phyloP scores from a whole-genome alignment of 2,888 invertebrate species.

The Ganaspis brasiliensis region DNA sequence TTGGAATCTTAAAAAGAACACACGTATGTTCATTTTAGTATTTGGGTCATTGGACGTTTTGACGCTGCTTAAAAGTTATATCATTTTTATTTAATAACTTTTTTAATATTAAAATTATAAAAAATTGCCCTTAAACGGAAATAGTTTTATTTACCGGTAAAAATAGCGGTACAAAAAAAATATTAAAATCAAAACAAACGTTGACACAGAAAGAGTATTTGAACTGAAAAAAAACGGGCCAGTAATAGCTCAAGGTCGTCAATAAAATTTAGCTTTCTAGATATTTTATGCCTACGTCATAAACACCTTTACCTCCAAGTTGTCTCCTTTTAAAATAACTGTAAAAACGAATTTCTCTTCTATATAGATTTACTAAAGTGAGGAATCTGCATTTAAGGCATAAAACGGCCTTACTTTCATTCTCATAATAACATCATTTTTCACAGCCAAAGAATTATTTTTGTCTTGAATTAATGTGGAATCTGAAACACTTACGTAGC shows the following conservation, averaged over 20 bases:
- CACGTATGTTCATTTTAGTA: too few relatives aligned
- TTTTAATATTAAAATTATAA: too few relatives aligned
- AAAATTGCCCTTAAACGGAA: too few relatives aligned
- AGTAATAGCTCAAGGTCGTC: not conserved
- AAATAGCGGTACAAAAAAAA: too few relatives aligned
- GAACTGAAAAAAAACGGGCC: not conserved
- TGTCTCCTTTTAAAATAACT: slow-evolving; percentile 31
- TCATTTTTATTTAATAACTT: too few relatives aligned
- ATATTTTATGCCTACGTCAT: slow-evolving; percentile 15
- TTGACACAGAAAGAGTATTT: too few relatives aligned
- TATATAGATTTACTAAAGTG: not conserved
- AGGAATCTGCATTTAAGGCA: not conserved
- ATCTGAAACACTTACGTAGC: not conserved
- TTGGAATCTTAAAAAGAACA: too few relatives aligned
- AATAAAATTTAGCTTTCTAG: slow-evolving; percentile 17
- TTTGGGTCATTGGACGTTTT: too few relatives aligned
- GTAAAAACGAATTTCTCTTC: slow-evolving; percentile 36
- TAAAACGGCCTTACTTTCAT: slow-evolving; percentile 31
- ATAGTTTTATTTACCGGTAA: too few relatives aligned
- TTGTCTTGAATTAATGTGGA: not conserved
- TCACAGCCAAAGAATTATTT: slow-evolving; percentile 2
- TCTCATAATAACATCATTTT: not conserved
- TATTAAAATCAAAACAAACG: too few relatives aligned
- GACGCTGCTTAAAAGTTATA: too few relatives aligned
- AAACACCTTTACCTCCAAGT: not conserved